Percentiles rank a stretch among this genome's conserved stretches.
Conservation (phyloP, 2,797 vertebrate species). For the Catamblyrhynchus diadema region DNA sequence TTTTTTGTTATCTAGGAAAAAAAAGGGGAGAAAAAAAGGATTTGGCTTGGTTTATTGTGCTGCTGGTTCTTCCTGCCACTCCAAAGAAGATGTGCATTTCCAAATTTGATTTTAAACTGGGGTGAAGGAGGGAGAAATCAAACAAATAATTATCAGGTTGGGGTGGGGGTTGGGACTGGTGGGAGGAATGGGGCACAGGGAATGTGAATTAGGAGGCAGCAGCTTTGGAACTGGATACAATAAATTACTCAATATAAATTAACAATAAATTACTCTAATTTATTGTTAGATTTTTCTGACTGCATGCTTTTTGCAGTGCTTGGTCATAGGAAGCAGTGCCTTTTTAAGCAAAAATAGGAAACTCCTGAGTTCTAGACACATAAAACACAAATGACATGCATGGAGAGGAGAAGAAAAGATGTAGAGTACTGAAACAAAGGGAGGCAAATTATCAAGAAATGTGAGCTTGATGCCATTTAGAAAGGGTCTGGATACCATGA, state of each 20-base stretch:
- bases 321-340: background rate
- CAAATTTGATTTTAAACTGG: background rate
- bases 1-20: background rate
- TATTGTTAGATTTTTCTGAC: background rate
- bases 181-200: background rate
- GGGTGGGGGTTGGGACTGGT: background rate
- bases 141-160: background rate
- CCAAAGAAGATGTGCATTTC: background rate
- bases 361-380: background rate
- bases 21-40: rapidly evolving
- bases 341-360: background rate
- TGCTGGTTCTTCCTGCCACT: background rate
- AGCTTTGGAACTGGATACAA: background rate
- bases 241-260: background rate
- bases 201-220: background rate
- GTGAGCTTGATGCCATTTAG: background rate
- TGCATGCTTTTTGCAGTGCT: background rate
- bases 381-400: background rate
- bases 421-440: conserved; percentile 19
- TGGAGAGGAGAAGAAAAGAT: background rate
- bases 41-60: background rate
- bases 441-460: background rate
- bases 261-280: background rate
- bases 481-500: background rate
- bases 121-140: background rate